phyloP scores from a whole-genome alignment of 2,797 vertebrate genomes.

The Spinibarbus caldwelli region DNA sequence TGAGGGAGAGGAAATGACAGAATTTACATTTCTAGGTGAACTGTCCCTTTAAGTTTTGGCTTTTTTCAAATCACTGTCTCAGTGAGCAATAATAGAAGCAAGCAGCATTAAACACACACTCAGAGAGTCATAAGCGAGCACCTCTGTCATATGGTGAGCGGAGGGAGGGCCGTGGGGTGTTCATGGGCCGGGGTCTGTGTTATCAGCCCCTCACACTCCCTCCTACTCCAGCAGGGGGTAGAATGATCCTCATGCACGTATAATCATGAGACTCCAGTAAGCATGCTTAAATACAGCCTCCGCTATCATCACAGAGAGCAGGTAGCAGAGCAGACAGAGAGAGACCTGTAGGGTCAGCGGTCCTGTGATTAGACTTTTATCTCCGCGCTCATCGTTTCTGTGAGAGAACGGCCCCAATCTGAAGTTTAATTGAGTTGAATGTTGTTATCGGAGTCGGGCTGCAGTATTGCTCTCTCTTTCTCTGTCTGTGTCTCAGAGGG shows the following conservation, averaged over 20 bases:
- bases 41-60: neutral
- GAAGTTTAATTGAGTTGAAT: conserved; percentile 45
- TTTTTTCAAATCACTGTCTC: neutral
- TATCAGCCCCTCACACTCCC: conserved; percentile 30
- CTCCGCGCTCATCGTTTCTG: conserved; percentile 3
- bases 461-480: neutral
- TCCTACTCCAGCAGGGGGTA: conserved; percentile 41
- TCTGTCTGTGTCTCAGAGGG: conserved; percentile 32
- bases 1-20: neutral
- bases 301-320: conserved; percentile 35
- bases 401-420: conserved; percentile 19
- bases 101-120: neutral
- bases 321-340: conserved; percentile 5
- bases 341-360: conserved; percentile 19
- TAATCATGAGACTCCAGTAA: conserved; percentile 16
- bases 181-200: neutral
- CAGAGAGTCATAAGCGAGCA: neutral
- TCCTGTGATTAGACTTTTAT: conserved; percentile 29
- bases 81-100: neutral
- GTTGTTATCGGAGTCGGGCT: conserved; percentile 33
- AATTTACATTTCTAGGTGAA: neutral
- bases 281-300: conserved; percentile 20
- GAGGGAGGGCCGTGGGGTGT: conserved; percentile 1
- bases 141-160: neutral
- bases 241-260: conserved; percentile 24